Evolutionary conservation across 1,140 invertebrate genomes (phyloP), one percentile per base, ranked within the genome.

Genomic region (Homalodisca vitripennis): DNA sequence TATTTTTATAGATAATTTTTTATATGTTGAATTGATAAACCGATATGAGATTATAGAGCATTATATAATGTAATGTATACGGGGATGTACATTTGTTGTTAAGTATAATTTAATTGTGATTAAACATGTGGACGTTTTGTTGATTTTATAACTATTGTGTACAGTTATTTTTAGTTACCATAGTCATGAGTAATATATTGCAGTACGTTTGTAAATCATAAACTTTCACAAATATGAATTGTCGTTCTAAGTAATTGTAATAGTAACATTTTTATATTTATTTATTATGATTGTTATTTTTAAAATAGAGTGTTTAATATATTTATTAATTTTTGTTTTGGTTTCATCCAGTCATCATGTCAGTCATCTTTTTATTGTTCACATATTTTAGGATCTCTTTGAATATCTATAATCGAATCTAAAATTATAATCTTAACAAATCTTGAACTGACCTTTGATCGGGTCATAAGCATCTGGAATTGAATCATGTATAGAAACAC

Each of bases 161-260:
- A 60, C 55, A 60, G 55, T 60, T 60, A 60, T 60, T 60, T 60
- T 60, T 60, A 60, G 55, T 60, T 60, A 60, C 55, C 55, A 60
- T 60, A 12, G 12, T 60, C 22, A 60, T 26, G 24, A 60, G 55
- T 60, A 27, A 24, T 27, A 29, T 22, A 27, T 27, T 2, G n/a
- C n/a, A n/a, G n/a, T n/a, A n/a, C n/a, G n/a, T n/a, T n/a, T n/a
- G n/a, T n/a, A n/a, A n/a, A n/a, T n/a, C n/a, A n/a, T n/a, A n/a
- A n/a, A n/a, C n/a, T n/a, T n/a, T n/a, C n/a, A n/a, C n/a, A n/a
- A n/a, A n/a, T n/a, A n/a, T n/a, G n/a, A n/a, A n/a, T n/a, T n/a
- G n/a, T n/a, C n/a, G n/a, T n/a, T n/a, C n/a, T n/a, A n/a, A n/a
- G n/a, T n/a, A n/a, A n/a, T n/a, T n/a, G n/a, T n/a, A n/a, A n/a